Percentiles rank a stretch among this genome's conserved stretches.
Evolutionary conservation across 2,113 vertebrate genomes (phyloP).

Genomic region (Prionailurus bengalensis): DNA sequence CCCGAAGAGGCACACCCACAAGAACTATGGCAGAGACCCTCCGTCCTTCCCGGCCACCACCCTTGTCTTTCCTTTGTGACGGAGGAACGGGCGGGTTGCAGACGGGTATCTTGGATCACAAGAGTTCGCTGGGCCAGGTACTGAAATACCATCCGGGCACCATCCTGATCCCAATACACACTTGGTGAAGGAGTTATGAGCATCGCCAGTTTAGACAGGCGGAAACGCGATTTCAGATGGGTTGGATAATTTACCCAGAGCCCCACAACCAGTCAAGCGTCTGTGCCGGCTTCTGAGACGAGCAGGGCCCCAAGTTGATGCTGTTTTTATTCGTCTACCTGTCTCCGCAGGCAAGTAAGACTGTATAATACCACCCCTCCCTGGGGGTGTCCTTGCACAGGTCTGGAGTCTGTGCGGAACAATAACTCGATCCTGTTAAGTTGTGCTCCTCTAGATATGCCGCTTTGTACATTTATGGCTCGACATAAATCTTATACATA

Average conservation of each 20-base stretch:
- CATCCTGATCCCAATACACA: neutral
- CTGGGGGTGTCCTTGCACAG: neutral
- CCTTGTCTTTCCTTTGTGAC: neutral
- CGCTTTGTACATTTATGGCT: neutral
- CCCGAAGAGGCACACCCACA: neutral
- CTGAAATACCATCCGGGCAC: neutral
- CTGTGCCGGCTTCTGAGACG: neutral
- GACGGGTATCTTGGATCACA: neutral
- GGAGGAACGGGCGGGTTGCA: neutral
- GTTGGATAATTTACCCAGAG: neutral
- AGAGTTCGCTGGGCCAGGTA: neutral
- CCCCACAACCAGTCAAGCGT: neutral
- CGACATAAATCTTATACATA: neutral
- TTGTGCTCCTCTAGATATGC: neutral
- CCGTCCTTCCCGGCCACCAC: neutral
- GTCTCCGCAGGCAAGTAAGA: neutral
- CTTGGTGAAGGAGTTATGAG: neutral
- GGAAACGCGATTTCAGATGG: neutral
- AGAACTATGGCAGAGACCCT: no score
- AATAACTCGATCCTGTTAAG: neutral
- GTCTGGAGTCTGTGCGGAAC: neutral
- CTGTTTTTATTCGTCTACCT: neutral
- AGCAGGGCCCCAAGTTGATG: neutral
- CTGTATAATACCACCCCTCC: neutral
- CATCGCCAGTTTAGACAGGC: neutral